A percentile compares a stretch with the other conserved stretches of the same genome.
phyloP scores from a whole-genome alignment of 2,113 vertebrate genomes.

The Neoarius graeffei region DNA sequence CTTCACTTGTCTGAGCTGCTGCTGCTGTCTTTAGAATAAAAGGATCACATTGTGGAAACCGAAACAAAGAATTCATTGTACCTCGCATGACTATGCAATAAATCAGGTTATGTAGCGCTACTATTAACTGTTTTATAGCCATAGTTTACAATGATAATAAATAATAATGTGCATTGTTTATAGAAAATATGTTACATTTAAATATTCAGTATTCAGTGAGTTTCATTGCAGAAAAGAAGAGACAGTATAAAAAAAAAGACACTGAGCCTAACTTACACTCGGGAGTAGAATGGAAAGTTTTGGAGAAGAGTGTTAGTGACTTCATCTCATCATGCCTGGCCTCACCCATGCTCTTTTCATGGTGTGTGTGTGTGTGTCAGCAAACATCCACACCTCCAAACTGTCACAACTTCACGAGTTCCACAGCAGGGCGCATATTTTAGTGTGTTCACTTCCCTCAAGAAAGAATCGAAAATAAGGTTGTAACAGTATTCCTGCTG shows the following conservation, averaged over 20 bases:
- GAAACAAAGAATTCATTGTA: neutral
- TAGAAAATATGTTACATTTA: no score
- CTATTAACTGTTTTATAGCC: no score
- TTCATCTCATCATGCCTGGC: neutral
- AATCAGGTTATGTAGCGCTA: no score
- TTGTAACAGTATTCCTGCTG: neutral
- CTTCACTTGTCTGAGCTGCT: neutral
- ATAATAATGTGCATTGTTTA: no score
- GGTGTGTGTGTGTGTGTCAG: neutral
- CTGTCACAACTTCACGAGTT: neutral
- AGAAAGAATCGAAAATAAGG: no score
- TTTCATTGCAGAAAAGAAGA: neutral
- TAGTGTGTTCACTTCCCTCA: neutral
- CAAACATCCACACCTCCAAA: neutral
- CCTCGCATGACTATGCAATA: neutral
- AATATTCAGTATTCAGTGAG: no score
- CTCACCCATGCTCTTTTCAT: neutral
- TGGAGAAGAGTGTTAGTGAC: neutral
- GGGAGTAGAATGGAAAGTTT: neutral
- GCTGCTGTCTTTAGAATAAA: neutral
- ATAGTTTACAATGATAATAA: neutral
- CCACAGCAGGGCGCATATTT: neutral
- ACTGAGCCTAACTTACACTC: no score
- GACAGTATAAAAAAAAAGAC: no score
- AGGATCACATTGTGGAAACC: neutral